phyloP scores from a whole-genome alignment of 2,113 vertebrate genomes.

The Chrysochloris asiatica region DNA sequence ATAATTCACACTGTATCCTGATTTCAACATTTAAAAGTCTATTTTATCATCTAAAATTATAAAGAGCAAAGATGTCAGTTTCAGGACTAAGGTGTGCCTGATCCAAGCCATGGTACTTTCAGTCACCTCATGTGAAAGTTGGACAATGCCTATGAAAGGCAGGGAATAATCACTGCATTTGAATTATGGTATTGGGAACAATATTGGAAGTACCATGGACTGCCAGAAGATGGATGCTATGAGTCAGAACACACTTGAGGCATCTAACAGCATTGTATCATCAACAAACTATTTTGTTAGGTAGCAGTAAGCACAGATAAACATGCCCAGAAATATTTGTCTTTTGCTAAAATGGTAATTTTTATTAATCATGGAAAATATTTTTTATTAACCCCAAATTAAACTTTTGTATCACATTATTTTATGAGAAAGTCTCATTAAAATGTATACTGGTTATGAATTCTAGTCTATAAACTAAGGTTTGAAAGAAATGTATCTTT shows the following conservation, averaged over 20 bases:
- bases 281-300: background rate
- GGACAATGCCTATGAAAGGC: no score
- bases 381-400: slow-evolving; percentile 8
- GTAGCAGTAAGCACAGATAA: background rate
- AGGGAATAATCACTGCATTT: no score
- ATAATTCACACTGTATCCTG: background rate
- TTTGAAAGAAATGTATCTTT: slow-evolving; percentile 32
- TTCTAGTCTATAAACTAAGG: background rate
- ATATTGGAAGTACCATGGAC: no score
- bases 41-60: background rate
- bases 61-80: no score
- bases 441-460: background rate
- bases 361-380: slow-evolving; percentile 18
- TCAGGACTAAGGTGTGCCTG: no score
- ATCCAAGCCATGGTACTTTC: no score
- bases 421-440: background rate
- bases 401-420: background rate
- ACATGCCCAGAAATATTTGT: background rate
- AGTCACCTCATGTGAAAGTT: no score
- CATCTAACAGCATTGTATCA: background rate
- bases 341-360: background rate
- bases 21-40: background rate
- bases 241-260: no score
- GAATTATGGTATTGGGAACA: no score
- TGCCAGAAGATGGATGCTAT: no score